These are phyloP conservation scores for Patiria pectinifera DNA, from an alignment of 53 echinoderm and acorn worm genomes.

Conservation along the genomic window DNA sequence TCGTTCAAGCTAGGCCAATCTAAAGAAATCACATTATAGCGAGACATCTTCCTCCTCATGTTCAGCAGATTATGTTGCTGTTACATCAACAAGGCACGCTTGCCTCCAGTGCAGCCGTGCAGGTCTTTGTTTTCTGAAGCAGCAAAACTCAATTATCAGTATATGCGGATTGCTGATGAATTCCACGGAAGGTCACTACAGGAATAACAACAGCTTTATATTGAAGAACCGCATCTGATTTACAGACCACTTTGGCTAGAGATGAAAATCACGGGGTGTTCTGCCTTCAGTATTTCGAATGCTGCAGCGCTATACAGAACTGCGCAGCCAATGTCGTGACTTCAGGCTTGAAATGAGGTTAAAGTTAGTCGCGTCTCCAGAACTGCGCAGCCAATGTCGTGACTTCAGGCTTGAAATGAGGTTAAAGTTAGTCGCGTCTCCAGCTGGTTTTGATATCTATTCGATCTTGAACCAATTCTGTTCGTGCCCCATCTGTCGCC, in stretches of 20 bases:
- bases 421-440: background rate
- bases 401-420: background rate
- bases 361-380: slow-evolving; percentile 2
- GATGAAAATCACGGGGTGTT: no score
- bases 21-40: no score
- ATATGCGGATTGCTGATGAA: background rate
- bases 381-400: background rate
- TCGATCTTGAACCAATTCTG: background rate
- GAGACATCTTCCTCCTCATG: no score
- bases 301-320: background rate
- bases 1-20: no score
- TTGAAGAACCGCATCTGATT: background rate
- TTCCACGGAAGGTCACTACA: background rate
- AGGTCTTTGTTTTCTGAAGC: background rate
- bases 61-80: background rate
- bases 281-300: background rate
- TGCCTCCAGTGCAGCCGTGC: background rate
- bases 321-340: background rate
- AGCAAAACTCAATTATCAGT: background rate
- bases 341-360: background rate
- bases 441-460: background rate
- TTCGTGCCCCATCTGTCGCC: background rate
- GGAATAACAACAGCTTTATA: background rate
- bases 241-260: no score
- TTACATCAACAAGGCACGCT: background rate